A percentile compares a stretch with the other conserved stretches of the same genome.
phyloP scores from a whole-genome alignment of 1,140 invertebrate species.

The Ooceraea biroi region DNA sequence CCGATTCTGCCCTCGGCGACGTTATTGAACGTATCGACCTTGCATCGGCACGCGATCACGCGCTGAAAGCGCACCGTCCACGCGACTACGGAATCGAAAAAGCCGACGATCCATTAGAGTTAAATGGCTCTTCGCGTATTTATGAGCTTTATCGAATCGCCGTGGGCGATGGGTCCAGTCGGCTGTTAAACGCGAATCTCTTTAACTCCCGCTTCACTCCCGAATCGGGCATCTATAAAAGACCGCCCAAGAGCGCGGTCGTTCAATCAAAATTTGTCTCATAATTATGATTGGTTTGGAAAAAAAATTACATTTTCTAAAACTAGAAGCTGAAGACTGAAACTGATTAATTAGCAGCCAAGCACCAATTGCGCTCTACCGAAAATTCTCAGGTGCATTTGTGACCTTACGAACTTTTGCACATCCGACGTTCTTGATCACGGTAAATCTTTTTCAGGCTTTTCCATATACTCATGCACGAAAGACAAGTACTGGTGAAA shows the following conservation, averaged over 20 bases:
- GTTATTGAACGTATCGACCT: conserved; percentile 25
- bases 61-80: conserved; percentile 6
- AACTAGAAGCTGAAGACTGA: too few relatives aligned
- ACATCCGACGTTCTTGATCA: too few relatives aligned
- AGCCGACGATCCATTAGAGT: conserved; percentile 33
- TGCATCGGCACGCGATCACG: not conserved
- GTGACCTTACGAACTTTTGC: too few relatives aligned
- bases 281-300: too few relatives aligned
- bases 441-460: too few relatives aligned
- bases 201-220: not conserved
- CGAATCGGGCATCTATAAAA: not conserved
- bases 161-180: not conserved
- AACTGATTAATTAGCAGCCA: too few relatives aligned
- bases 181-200: not conserved
- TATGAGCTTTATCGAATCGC: not conserved
- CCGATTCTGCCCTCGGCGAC: not conserved
- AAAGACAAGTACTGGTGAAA: too few relatives aligned
- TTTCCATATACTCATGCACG: too few relatives aligned
- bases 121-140: not conserved
- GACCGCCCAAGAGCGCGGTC: not conserved
- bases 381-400: too few relatives aligned
- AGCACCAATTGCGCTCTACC: too few relatives aligned
- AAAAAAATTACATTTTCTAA: too few relatives aligned
- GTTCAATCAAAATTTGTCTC: not conserved
- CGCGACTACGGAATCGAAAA: conserved; percentile 13